Evolutionary conservation across 2,888 invertebrate genomes (phyloP).

Genomic region (Linyphia triangularis): DNA sequence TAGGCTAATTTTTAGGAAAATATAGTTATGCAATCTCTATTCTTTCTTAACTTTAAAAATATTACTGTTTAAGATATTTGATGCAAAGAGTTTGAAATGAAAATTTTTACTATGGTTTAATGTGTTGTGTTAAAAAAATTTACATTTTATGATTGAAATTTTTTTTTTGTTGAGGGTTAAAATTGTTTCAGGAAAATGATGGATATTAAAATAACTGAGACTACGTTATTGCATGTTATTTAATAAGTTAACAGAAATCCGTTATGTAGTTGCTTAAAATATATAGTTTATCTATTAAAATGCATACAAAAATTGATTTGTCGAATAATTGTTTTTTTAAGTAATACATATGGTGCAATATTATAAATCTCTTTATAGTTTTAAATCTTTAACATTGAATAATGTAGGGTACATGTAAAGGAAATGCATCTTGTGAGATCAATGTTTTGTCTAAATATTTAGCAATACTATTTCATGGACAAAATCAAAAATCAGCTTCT

Average conservation of each 20-base stretch:
- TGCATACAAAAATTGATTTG: neutral
- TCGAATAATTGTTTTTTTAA: neutral
- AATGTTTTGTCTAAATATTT: slow-evolving; percentile 37
- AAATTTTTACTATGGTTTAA: neutral
- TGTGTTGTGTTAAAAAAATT: neutral
- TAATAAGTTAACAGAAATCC: no score
- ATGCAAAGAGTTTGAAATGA: neutral
- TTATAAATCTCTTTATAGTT: neutral
- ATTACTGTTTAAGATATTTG: slow-evolving; percentile 34
- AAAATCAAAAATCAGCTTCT: slow-evolving; percentile 51
- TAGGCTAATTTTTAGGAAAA: slow-evolving; percentile 32
- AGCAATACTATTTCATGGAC: slow-evolving; percentile 49
- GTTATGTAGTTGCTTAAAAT: no score
- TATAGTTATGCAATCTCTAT: slow-evolving; percentile 1
- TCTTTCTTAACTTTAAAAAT: slow-evolving; percentile 30
- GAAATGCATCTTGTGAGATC: slow-evolving; percentile 5
- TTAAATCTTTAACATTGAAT: neutral
- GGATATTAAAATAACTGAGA: no score
- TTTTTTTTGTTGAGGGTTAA: neutral
- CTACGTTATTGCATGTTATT: neutral
- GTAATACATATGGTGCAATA: neutral
- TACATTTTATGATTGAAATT: no score
- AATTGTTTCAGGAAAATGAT: neutral
- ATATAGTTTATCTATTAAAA: no score
- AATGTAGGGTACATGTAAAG: neutral